A percentile compares a stretch with the other conserved stretches of the same genome.
Evolutionary conservation across 2,113 vertebrate genomes (phyloP).

Genomic region (Bothrops jararaca): DNA sequence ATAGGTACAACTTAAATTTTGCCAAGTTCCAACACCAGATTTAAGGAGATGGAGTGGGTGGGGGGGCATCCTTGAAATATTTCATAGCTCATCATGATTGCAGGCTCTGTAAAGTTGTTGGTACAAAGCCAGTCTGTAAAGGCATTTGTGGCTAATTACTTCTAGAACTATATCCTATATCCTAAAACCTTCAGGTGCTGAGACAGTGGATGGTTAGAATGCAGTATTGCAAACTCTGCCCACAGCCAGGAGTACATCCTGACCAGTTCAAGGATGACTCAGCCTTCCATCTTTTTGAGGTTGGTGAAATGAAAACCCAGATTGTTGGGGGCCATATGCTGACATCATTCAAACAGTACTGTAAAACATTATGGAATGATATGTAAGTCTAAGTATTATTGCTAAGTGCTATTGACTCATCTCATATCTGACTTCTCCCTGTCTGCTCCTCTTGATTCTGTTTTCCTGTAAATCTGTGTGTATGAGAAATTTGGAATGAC

Average conservation of each 20-base stretch:
- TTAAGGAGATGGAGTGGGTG: not conserved
- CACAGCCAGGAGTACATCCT: not conserved
- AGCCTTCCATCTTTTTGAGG: not conserved
- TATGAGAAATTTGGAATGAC: not conserved
- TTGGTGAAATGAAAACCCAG: not conserved
- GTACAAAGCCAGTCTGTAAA: not conserved
- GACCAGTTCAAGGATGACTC: not conserved
- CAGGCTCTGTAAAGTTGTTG: not conserved
- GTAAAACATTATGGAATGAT: not conserved
- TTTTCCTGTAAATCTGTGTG: not conserved
- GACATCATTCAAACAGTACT: not conserved
- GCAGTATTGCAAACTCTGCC: not conserved
- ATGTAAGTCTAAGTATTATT: not conserved
- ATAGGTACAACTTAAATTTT: not conserved
- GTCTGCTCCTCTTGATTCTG: not conserved
- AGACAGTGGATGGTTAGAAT: not conserved
- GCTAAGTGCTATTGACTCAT: not conserved
- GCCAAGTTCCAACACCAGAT: not conserved
- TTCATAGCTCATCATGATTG: not conserved
- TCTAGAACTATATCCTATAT: not conserved
- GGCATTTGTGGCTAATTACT: not conserved
- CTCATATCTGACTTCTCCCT: not conserved
- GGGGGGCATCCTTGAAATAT: not conserved
- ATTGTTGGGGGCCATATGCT: not conserved
- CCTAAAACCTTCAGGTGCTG: not conserved